Evolutionary conservation across 1,140 invertebrate genomes (phyloP).

Genomic region (Sycophila sp.): DNA sequence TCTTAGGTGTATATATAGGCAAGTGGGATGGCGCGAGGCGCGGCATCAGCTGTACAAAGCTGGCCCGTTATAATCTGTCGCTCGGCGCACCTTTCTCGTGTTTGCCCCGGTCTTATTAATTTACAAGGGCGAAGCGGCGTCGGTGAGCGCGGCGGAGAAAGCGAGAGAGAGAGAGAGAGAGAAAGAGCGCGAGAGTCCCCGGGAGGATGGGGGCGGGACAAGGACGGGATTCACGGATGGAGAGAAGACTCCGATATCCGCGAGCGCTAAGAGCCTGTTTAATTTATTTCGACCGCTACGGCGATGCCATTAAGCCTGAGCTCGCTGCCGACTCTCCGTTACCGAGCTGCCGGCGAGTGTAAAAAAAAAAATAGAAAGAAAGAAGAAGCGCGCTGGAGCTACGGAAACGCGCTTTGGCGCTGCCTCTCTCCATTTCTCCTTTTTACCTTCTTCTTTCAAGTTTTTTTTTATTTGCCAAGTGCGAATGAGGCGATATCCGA

Average conservation of each 20-base stretch:
- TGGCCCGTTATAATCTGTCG: slow-evolving; percentile 29
- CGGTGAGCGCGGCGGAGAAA: slow-evolving; percentile 5
- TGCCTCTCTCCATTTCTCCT: not conserved
- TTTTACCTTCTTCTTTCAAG: not conserved
- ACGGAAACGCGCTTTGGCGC: too few species aligned
- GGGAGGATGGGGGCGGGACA: not conserved
- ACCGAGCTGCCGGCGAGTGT: too few species aligned
- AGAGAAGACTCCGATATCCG: slow-evolving; percentile 22
- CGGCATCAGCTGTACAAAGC: slow-evolving; percentile 28
- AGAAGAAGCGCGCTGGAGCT: too few species aligned
- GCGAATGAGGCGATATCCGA: too few species aligned
- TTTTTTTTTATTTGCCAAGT: not conserved
- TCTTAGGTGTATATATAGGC: not conserved
- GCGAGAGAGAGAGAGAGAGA: too few species aligned
- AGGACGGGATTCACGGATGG: too few species aligned
- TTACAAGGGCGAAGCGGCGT: slow-evolving; percentile 41
- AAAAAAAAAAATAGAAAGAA: too few species aligned
- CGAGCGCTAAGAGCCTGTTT: slow-evolving; percentile 48
- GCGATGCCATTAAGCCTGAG: slow-evolving; percentile 46
- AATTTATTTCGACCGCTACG: slow-evolving; percentile 53
- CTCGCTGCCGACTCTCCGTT: slow-evolving; percentile 30
- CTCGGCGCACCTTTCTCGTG: slow-evolving; percentile 40
- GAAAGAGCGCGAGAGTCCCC: not conserved
- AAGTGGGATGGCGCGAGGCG: not conserved
- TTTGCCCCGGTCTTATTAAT: slow-evolving; percentile 52